These are phyloP conservation scores for Rhynchotus rufescens DNA, from an alignment of 2,797 vertebrate genomes.

Conservation along the genomic window DNA sequence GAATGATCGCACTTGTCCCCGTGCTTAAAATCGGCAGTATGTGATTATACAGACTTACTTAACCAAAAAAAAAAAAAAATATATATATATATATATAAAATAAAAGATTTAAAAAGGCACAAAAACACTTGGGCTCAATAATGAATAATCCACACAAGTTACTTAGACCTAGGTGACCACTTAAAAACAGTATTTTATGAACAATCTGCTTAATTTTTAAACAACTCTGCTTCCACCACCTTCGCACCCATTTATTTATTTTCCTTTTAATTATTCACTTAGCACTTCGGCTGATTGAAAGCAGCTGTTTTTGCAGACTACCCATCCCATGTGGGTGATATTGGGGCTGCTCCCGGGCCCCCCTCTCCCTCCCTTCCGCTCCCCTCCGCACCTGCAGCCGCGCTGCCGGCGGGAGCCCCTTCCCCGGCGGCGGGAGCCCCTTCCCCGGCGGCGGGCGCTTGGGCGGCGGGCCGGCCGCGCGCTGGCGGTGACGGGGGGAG, in stretches of 20 bases:
- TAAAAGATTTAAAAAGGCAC: too few species aligned
- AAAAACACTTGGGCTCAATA: neutral
- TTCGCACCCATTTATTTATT: neutral
- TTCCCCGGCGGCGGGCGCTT: neutral
- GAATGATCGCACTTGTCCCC: neutral
- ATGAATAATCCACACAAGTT: neutral
- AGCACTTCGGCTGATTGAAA: neutral
- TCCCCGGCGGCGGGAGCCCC: neutral
- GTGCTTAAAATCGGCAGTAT: neutral
- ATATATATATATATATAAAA: too few species aligned
- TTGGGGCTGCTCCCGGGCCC: neutral
- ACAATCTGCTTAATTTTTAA: neutral
- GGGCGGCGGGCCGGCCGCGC: too few species aligned
- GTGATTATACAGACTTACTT: neutral
- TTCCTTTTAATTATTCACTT: neutral
- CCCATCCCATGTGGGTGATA: neutral
- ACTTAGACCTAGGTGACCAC: neutral
- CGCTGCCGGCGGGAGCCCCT: neutral
- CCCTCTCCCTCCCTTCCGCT: too few species aligned
- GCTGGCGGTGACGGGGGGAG: accelerated
- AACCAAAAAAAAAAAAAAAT: neutral
- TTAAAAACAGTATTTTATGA: neutral
- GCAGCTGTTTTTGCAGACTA: neutral
- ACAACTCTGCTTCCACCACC: neutral
- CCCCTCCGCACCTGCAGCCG: neutral